A percentile compares a stretch with the other conserved stretches of the same genome.
Conservation (phyloP, 2,797 vertebrate genomes). For the Falco rusticolus region DNA sequence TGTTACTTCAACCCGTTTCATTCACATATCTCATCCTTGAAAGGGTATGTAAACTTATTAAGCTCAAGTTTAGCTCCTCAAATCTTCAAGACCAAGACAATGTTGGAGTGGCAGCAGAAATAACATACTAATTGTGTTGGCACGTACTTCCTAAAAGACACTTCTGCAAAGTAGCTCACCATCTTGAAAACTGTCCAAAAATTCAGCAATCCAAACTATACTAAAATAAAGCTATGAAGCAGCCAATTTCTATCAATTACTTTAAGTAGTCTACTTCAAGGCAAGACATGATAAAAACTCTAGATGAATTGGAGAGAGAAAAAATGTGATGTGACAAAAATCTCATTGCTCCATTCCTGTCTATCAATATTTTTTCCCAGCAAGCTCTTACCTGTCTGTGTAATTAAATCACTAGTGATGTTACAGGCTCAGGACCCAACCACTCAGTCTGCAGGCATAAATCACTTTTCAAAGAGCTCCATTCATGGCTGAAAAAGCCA, state of each 20-base stretch:
- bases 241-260: neutral
- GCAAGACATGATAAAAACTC: neutral
- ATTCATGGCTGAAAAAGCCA: neutral
- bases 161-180: neutral
- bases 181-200: neutral
- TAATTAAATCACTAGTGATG: conserved; percentile 2
- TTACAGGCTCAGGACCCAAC: neutral
- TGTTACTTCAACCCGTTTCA: neutral
- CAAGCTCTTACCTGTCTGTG: neutral
- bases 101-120: neutral
- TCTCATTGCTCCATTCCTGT: neutral
- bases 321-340: neutral
- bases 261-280: neutral
- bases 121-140: neutral
- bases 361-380: neutral
- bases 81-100: neutral
- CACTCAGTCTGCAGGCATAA: neutral
- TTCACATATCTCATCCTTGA: neutral
- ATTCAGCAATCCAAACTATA: neutral
- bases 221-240: neutral
- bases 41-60: neutral
- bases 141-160: neutral
- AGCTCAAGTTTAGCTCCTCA: neutral
- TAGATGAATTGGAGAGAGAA: neutral
- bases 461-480: neutral